phyloP scores from a whole-genome alignment of 1,140 invertebrate species.

The Nymphalis io region DNA sequence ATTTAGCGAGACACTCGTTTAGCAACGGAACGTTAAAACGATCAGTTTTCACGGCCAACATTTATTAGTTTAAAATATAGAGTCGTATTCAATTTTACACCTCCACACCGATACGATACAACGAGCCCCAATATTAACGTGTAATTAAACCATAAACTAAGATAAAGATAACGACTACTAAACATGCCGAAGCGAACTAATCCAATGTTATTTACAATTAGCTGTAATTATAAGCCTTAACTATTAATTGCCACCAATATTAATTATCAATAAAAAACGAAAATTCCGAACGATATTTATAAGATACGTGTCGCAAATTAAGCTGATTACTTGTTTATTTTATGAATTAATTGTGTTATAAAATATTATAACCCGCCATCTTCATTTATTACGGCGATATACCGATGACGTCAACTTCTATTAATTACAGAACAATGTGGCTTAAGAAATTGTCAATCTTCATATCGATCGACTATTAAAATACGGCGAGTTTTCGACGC shows the following conservation, averaged over 20 bases:
- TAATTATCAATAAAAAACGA: constrained; percentile 70
- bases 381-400: constrained; percentile 39
- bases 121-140: constrained; percentile 61
- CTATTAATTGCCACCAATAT: constrained; percentile 71
- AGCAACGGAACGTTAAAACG: constrained; percentile 5
- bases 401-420: constrained; percentile 24
- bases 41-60: constrained; percentile 41
- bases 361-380: constrained; percentile 40
- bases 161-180: constrained; percentile 59
- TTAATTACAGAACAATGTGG: constrained; percentile 42
- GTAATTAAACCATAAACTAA: constrained; percentile 77
- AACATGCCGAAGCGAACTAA: constrained; percentile 63
- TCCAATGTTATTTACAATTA: constrained; percentile 75
- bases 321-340: constrained; percentile 50
- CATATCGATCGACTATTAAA: constrained; percentile 24
- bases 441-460: constrained; percentile 16
- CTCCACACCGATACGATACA: constrained; percentile 47
- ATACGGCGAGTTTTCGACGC: constrained; percentile 19
- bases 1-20: constrained; percentile 16
- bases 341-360: constrained; percentile 44
- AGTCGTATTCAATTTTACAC: constrained; percentile 56
- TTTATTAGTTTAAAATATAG: constrained; percentile 55
- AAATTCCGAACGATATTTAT: constrained; percentile 51
- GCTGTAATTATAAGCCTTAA: constrained; percentile 64
- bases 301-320: constrained; percentile 52